phyloP scores from a whole-genome alignment of 2,113 vertebrate species.

The Mesitornis unicolor region DNA sequence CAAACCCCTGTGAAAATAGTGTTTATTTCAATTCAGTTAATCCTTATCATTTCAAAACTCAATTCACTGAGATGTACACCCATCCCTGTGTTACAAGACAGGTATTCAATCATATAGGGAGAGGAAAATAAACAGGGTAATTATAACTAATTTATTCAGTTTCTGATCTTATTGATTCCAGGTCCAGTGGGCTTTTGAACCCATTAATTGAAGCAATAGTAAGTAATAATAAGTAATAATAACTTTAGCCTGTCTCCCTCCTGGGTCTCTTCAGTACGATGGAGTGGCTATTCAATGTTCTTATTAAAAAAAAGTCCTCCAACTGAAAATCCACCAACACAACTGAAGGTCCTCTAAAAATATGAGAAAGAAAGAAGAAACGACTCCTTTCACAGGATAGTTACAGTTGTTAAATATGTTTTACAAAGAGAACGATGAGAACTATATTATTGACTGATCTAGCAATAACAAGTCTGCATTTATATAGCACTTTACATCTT shows the following conservation, averaged over 20 bases:
- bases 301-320: background rate
- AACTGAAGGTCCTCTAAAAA: background rate
- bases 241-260: background rate
- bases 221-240: constrained; percentile 28
- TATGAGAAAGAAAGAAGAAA: background rate
- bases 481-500: constrained; percentile 35
- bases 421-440: background rate
- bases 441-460: background rate
- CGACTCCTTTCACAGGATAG: background rate
- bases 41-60: background rate
- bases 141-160: background rate
- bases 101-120: background rate
- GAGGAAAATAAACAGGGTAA: background rate
- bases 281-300: background rate
- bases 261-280: background rate
- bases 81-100: background rate
- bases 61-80: background rate
- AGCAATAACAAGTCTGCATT: constrained; percentile 4
- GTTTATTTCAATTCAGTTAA: background rate
- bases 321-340: background rate
- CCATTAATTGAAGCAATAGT: background rate
- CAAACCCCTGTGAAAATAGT: background rate
- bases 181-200: background rate
- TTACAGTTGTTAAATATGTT: background rate
- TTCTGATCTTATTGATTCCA: background rate